Evolutionary conservation across 1,140 invertebrate genomes (phyloP), one percentile per base, ranked within the genome.

Genomic region (Steinernema feltiae): DNA sequence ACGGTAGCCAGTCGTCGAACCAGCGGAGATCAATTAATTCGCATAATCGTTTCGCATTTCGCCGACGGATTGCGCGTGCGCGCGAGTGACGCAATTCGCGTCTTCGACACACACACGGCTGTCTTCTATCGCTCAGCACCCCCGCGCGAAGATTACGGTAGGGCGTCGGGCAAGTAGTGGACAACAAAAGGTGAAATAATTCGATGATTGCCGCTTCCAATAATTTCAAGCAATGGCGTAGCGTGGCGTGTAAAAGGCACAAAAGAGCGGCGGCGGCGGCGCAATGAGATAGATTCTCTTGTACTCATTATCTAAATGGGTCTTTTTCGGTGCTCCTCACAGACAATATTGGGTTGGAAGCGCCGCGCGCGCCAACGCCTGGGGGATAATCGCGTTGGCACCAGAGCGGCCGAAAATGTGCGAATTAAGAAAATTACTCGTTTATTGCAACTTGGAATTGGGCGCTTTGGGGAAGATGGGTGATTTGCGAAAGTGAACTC

Each of bases 281-380:
- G n/a, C 53, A 63, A 21, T 3, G 24, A 27, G 24, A 27, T n/a
- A 63, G 53, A 63, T 63, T 63, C 53, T n/a, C n/a, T 63, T 63
- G 24, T 63, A 63, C 53, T 63, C 53, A 63, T 63, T 63, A 63
- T 63, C 53, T 63, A 63, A 63, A 63, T 63, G 53, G 53, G 24
- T 15, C 53, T 21, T 63, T 63, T 63, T 63, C 24, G 15, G 53
- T 7, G 53, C 24, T 27, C 7, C n/a, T n/a, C n/a, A 3, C 53
- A 27, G 53, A 63, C 53, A 63, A 63, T 63, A 63, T 63, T 63
- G 53, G 53, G 12, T 3, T 3, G 18, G 7, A 27, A 63, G 35
- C 35, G 35, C 35, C 7, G 35, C 35, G 35, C 35, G 18, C 7
- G 35, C 35, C 35, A 18, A 41, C 35, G 35, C 18, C 35, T 63